These are phyloP conservation scores for Periophthalmodon schlosseri DNA, from an alignment of 2,113 vertebrate species.

Conservation along the genomic window DNA sequence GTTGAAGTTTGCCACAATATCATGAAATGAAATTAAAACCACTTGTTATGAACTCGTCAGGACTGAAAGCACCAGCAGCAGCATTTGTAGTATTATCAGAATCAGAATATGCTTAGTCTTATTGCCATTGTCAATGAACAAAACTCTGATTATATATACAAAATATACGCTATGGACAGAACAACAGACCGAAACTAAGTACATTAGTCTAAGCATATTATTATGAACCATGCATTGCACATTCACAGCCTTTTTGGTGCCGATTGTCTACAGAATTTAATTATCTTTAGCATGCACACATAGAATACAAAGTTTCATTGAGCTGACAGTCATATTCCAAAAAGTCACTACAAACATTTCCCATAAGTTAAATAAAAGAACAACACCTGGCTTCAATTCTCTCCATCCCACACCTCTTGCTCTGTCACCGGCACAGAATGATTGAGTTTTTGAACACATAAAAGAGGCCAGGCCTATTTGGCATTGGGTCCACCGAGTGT, in stretches of 20 bases:
- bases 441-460: constrained; percentile 6
- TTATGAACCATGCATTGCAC: background rate
- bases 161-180: too few relatives aligned
- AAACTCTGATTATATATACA: too few relatives aligned
- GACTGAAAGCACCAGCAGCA: too few relatives aligned
- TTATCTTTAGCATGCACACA: background rate
- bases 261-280: background rate
- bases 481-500: constrained; percentile 10
- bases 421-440: background rate
- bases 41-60: too few relatives aligned
- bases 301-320: background rate
- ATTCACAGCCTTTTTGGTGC: background rate
- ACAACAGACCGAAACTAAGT: too few relatives aligned
- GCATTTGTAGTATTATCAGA: too few relatives aligned
- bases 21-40: too few relatives aligned
- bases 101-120: too few relatives aligned
- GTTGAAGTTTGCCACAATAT: too few relatives aligned
- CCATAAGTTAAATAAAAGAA: constrained; percentile 11
- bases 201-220: background rate
- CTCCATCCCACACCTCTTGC: constrained; percentile 11
- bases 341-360: background rate
- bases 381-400: constrained; percentile 33
- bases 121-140: too few relatives aligned
- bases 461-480: constrained; percentile 7
- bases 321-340: background rate